Conservation (phyloP, 2,113 vertebrate species). For the Puntigrus tetrazona region DNA sequence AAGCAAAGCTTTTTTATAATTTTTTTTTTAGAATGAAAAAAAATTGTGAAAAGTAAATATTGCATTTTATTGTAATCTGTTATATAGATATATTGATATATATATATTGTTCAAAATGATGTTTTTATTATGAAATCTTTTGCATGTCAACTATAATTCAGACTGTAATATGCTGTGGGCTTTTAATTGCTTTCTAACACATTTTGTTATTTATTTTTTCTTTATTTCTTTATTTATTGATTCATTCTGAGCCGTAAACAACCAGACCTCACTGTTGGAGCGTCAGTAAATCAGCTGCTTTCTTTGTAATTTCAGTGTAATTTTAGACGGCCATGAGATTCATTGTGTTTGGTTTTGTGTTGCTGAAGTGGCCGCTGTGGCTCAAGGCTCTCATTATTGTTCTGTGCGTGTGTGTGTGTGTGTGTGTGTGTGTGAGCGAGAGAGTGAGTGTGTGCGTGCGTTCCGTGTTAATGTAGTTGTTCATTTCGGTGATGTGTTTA, state of each 20-base stretch:
- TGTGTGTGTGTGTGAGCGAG: neutral
- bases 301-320: constrained; percentile 15
- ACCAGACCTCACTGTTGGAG: neutral
- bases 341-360: constrained; percentile 32
- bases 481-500: constrained; percentile 33
- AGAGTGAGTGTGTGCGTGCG: neutral
- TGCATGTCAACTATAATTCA: neutral
- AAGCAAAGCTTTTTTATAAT: no score
- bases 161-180: neutral
- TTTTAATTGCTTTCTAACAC: neutral
- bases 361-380: constrained; percentile 42
- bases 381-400: constrained; percentile 34
- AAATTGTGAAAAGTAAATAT: no score
- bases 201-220: neutral
- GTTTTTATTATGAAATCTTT: neutral
- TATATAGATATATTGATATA: no score
- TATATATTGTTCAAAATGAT: no score
- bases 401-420: neutral
- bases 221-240: neutral
- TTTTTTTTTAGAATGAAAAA: no score
- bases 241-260: neutral
- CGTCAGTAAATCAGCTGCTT: constrained; percentile 7
- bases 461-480: neutral
- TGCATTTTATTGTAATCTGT: no score
- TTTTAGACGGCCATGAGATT: constrained; percentile 25